Conservation (phyloP, 2,888 invertebrate species). For the Matsumyia berberina region DNA sequence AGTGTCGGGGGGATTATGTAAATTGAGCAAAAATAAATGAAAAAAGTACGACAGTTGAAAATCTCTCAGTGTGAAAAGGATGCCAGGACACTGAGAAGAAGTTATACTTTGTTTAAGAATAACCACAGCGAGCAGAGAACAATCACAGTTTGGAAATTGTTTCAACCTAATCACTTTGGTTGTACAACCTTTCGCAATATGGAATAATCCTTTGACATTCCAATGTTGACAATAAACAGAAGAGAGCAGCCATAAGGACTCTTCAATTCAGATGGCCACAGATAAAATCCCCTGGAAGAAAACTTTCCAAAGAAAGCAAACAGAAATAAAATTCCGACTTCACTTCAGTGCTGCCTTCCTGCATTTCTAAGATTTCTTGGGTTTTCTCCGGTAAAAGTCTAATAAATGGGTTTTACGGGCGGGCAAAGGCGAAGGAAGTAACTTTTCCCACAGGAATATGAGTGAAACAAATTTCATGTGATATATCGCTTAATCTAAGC, state of each 20-base stretch:
- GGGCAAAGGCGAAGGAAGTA: neutral
- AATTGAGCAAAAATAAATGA: conserved; percentile 27
- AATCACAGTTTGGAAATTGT: conserved; percentile 41
- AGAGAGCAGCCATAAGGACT: conserved; percentile 5
- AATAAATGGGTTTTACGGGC: neutral
- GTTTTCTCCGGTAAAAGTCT: neutral
- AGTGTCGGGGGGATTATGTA: conserved; percentile 22
- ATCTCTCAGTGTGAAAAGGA: neutral
- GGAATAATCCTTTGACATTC: conserved; percentile 37
- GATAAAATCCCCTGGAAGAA: neutral
- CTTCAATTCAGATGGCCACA: conserved; percentile 11
- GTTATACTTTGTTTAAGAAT: neutral
- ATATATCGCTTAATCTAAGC: conserved; percentile 51
- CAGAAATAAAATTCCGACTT: conserved; percentile 33
- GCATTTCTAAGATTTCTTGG: conserved; percentile 5
- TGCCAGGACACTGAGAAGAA: neutral
- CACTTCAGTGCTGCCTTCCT: conserved; percentile 19
- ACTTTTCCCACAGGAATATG: conserved; percentile 55
- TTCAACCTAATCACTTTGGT: conserved; percentile 43
- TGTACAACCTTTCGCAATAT: conserved; percentile 17
- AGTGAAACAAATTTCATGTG: conserved; percentile 46
- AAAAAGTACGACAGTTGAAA: conserved; percentile 4
- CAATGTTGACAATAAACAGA: conserved; percentile 33
- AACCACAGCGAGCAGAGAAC: neutral
- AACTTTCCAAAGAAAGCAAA: conserved; percentile 21